Evolutionary conservation across 1,140 invertebrate genomes (phyloP), one percentile per base, ranked within the genome.

Genomic region (Caenorhabditis inopinata): DNA sequence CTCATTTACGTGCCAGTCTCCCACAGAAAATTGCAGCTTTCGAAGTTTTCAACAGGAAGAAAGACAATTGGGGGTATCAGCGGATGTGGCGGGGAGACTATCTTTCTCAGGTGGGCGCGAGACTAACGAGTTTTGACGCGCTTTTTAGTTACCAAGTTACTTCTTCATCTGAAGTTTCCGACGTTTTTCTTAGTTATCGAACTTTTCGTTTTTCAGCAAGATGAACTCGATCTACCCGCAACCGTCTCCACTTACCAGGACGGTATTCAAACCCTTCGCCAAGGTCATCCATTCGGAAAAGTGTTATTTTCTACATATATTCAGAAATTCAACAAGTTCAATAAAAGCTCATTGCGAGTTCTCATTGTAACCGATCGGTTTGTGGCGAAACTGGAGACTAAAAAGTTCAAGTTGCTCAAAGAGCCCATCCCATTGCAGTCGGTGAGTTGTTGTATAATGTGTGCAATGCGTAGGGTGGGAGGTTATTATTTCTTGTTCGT

Each of bases 71-170:
- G 93, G 96, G 96, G 0, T 92, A 94, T 62, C 91, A 91, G 4
- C 90, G 95, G 32, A 92, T 92, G 80, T 98, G 96, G 96, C 91
- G 93, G 82, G 96, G 96, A 32, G 96, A 98, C 90, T 98, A 98
- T 88, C 90, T 98, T 75, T 91, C 92, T 7, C 29, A 78, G 38
- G 79, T 84, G 14, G 48, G 58, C 7, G 46, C 35, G 27, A 16
- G 2, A n/a, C n/a, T n/a, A n/a, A n/a, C n/a, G n/a, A n/a, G n/a
- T n/a, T n/a, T n/a, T n/a, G n/a, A n/a, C n/a, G n/a, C n/a, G n/a
- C n/a, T n/a, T n/a, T n/a, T n/a, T n/a, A n/a, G n/a, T n/a, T n/a
- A n/a, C n/a, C n/a, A n/a, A n/a, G n/a, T n/a, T n/a, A n/a, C n/a
- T n/a, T n/a, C n/a, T n/a, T n/a, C n/a, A n/a, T n/a, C n/a, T n/a